These are phyloP conservation scores for Bibio marci DNA, from an alignment of 2,888 invertebrate species.

Conservation along the genomic window DNA sequence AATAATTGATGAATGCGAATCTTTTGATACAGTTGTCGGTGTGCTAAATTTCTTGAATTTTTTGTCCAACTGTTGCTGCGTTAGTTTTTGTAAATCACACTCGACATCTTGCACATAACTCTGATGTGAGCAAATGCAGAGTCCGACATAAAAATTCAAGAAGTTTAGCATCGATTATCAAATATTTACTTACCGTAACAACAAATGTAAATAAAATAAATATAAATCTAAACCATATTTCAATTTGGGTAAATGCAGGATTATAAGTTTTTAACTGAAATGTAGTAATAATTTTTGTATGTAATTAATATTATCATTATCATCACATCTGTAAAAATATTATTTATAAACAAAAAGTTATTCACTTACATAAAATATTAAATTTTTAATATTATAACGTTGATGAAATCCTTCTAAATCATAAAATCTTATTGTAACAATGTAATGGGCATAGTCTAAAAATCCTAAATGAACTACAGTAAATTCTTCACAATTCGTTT, in stretches of 20 bases:
- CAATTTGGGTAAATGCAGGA: constrained; percentile 89
- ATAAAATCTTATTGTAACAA: constrained; percentile 67
- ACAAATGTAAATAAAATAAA: constrained; percentile 76
- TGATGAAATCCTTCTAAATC: constrained; percentile 72
- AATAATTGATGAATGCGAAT: too few relatives aligned
- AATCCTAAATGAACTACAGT: constrained; percentile 79
- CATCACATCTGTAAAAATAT: too few relatives aligned
- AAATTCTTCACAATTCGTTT: constrained; percentile 71
- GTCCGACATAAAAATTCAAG: too few relatives aligned
- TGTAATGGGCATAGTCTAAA: constrained; percentile 74
- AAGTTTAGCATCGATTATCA: too few relatives aligned
- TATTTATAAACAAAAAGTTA: constrained; percentile 3
- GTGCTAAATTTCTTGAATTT: too few relatives aligned
- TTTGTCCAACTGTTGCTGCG: too few relatives aligned
- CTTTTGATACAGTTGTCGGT: too few relatives aligned
- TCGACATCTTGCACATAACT: too few relatives aligned
- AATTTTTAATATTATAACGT: constrained; percentile 65
- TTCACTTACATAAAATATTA: constrained; percentile 66
- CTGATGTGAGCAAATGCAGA: too few relatives aligned
- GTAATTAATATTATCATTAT: constrained; percentile 2
- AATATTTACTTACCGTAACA: constrained; percentile 75
- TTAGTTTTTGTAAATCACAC: too few relatives aligned
- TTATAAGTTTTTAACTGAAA: constrained; percentile 96
- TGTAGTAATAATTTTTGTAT: too few relatives aligned
- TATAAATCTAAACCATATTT: constrained; percentile 93